Base-by-base conservation (phyloP, 2,888 invertebrate genomes). In the Macroteleia sp. region DNA sequence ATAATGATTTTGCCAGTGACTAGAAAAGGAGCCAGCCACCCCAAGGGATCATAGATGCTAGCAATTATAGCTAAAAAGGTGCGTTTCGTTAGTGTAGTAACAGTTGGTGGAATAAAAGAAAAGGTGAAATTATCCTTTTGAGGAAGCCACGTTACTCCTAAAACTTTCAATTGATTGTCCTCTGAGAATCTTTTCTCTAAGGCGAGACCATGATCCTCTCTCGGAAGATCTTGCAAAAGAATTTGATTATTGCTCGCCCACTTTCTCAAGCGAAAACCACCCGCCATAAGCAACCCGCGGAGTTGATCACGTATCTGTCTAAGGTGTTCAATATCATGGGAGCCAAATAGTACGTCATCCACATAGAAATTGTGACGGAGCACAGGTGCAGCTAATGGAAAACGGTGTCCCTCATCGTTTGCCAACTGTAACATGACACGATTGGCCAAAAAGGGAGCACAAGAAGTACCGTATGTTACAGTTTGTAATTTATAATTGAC, bases 1-100 rank as follows among this genome's bases (percentile, higher is more conserved):
- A 52, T 12, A 19, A 52, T 19, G 25, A 52, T 52, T 32, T 30
- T 52, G 5, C 32, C 52, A 14, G 10, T 14, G 2, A 52, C n/a
- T 3, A 34, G n/a, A 9, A 30, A 30, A 2, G 52, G 32, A n/a
- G 32, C 34, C 10, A 52, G 9, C 30, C 52, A 52, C 5, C 52
- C 52, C 10, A 32, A 14, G 10, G 34, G 32, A 16, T 52, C 52
- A 34, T 16, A 52, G 6, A 32, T 19, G 1, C 52, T n/a, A 2
- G 19, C 52, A 4, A 52, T 5, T 3, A 52, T 5, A 6, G 52
- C 30, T 6, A 52, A 28, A 32, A 52, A 20, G 14, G 30, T 16
- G 10, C 32, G 52, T 20, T 14, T 52, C 1, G 52, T 32, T n/a
- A 36, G 3, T 2, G 2, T 14, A 3, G 8, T 14, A 14, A 12